These are phyloP conservation scores for Promerops cafer DNA, from an alignment of 2,113 vertebrate genomes.

Conservation along the genomic window DNA sequence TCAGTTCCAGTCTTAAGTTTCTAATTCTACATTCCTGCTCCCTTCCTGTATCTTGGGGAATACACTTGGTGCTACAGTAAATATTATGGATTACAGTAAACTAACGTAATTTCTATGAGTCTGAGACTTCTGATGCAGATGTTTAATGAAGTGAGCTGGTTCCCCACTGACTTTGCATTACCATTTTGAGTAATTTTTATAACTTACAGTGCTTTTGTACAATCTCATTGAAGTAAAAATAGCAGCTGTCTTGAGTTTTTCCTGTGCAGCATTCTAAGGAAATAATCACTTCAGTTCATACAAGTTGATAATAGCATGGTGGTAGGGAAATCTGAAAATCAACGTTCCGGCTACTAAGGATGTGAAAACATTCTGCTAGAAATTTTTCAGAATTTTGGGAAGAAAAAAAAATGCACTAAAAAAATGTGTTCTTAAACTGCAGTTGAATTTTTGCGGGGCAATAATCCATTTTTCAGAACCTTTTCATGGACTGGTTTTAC, in stretches of 20 bases:
- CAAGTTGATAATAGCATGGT: not conserved
- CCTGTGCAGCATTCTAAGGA: not conserved
- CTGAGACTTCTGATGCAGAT: conserved; percentile 31
- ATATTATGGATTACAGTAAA: conserved; percentile 39
- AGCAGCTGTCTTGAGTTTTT: conserved; percentile 1
- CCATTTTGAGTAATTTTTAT: conserved; percentile 30
- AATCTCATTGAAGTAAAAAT: not conserved
- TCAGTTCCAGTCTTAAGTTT: not conserved
- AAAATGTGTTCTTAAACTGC: not conserved
- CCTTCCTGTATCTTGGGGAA: not conserved
- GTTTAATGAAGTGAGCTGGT: conserved; percentile 57
- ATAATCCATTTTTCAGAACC: not conserved
- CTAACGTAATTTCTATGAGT: conserved; percentile 41
- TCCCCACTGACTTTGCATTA: conserved; percentile 53
- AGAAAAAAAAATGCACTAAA: too few species aligned
- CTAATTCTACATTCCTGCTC: conserved; percentile 12
- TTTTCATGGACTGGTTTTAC: not conserved
- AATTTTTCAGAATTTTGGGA: not conserved
- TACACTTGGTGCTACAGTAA: not conserved
- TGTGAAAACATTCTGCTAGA: not conserved
- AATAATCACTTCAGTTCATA: conserved; percentile 3
- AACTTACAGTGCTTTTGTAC: conserved; percentile 21
- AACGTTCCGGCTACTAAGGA: not conserved
- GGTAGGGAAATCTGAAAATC: not conserved
- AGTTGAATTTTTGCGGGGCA: not conserved